Evolutionary conservation across 1,140 invertebrate species (phyloP).

Genomic region (Brachystomella parvula): DNA sequence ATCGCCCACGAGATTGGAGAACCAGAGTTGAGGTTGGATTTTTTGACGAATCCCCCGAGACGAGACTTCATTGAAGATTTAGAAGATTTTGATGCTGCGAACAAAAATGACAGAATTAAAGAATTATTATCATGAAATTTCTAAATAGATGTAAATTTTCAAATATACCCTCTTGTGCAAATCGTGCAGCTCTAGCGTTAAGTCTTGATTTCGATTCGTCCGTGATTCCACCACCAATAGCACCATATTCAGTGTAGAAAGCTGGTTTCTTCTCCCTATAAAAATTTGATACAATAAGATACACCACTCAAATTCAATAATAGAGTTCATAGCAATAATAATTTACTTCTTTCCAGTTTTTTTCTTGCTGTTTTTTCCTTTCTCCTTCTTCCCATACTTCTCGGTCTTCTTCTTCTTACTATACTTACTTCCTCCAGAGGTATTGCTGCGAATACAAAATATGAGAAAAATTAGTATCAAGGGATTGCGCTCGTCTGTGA

Average conservation of each 20-base stretch:
- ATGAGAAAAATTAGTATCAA: neutral
- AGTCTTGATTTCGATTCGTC: conserved; percentile 57
- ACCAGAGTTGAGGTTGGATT: neutral
- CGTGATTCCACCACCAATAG: conserved; percentile 43
- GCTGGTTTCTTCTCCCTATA: conserved; percentile 40
- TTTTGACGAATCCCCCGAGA: neutral
- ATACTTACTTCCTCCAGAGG: conserved; percentile 39
- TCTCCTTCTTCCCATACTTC: conserved; percentile 44
- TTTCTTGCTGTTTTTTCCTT: conserved; percentile 52
- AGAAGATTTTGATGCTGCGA: conserved; percentile 44
- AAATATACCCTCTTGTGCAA: conserved; percentile 45
- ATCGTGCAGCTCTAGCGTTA: conserved; percentile 76
- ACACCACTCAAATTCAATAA: neutral
- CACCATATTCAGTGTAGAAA: conserved; percentile 62
- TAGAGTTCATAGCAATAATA: conserved; percentile 1
- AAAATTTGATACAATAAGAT: neutral
- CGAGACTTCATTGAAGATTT: conserved; percentile 41
- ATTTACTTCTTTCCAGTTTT: conserved; percentile 40
- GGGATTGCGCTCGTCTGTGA: conserved; percentile 18
- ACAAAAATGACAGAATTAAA: neutral
- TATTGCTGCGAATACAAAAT: neutral
- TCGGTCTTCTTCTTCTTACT: conserved; percentile 43
- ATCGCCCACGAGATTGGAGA: conserved; percentile 44
- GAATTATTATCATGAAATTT: conserved; percentile 1
- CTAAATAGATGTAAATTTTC: conserved; percentile 4